A percentile compares a stretch with the other conserved stretches of the same genome.
Evolutionary conservation across 2,797 vertebrate genomes (phyloP).

Genomic region (Eutrigla gurnardus): DNA sequence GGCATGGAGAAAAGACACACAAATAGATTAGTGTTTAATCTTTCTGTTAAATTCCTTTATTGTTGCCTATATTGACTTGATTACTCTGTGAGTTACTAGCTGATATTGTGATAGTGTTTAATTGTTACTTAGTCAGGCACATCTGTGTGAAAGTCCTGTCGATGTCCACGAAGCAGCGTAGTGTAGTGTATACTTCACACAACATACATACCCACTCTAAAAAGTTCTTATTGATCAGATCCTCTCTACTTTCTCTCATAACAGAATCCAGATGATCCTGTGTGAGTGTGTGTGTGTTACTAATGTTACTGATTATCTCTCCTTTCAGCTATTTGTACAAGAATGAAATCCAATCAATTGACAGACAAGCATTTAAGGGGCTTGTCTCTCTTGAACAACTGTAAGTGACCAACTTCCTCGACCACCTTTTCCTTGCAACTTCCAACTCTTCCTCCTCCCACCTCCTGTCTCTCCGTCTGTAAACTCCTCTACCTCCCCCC

Average conservation of each 20-base stretch:
- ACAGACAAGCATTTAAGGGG: slow-evolving; percentile 99
- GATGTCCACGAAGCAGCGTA: not conserved
- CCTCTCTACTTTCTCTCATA: slow-evolving; percentile 26
- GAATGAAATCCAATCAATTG: slow-evolving; percentile 99
- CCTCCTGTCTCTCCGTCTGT: slow-evolving; percentile 43
- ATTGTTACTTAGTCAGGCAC: not conserved
- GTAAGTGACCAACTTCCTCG: slow-evolving; percentile 91
- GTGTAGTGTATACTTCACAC: not conserved
- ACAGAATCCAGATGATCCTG: slow-evolving; percentile 52
- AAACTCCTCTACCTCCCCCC: slow-evolving; percentile 6
- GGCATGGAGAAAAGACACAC: not conserved
- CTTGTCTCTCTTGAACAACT: slow-evolving; percentile 99
- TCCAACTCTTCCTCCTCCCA: slow-evolving; percentile 55
- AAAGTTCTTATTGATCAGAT: slow-evolving; percentile 9
- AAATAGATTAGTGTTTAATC: not conserved
- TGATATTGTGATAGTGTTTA: not conserved
- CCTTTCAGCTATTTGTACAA: slow-evolving; percentile 99
- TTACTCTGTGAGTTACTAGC: not conserved
- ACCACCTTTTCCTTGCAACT: slow-evolving; percentile 59
- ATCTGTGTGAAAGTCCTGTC: not conserved
- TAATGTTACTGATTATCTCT: slow-evolving; percentile 94
- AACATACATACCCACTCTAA: not conserved
- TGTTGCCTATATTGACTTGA: not conserved
- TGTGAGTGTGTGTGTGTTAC: slow-evolving; percentile 82
- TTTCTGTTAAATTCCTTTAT: slow-evolving; percentile 2